phyloP scores from a whole-genome alignment of 1,140 invertebrate species.

The Temnothorax longispinosus region DNA sequence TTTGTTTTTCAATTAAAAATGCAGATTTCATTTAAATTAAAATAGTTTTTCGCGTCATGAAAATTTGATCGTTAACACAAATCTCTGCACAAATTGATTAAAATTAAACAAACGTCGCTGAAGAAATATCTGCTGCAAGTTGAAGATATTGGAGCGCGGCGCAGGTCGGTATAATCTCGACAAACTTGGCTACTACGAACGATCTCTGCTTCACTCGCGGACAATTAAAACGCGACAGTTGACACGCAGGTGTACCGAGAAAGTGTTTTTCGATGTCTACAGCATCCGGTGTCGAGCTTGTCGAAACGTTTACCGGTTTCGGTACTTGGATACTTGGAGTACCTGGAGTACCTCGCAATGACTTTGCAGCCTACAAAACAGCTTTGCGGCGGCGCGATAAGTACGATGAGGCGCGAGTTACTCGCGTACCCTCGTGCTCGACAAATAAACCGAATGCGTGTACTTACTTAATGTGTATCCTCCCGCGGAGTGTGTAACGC shows the following conservation, averaged over 20 bases:
- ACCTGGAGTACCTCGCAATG: constrained; percentile 6
- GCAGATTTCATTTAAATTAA: background rate
- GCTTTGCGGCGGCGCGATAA: background rate
- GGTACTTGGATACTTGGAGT: background rate
- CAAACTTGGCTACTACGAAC: background rate
- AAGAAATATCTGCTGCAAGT: background rate
- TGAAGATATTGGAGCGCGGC: background rate
- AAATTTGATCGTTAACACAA: background rate
- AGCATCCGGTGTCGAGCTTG: background rate
- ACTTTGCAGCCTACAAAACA: background rate
- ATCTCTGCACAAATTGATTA: background rate
- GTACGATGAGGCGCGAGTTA: constrained; percentile 7
- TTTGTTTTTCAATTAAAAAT: background rate
- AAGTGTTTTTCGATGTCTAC: background rate
- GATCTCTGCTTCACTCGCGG: background rate
- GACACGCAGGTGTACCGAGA: background rate
- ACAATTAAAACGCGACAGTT: constrained; percentile 18
- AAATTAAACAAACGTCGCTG: background rate
- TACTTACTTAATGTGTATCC: constrained; percentile 57
- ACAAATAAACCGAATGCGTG: constrained; percentile 35
- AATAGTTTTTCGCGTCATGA: background rate
- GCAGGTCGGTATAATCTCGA: background rate
- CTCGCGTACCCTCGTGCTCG: background rate
- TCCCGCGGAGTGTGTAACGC: constrained; percentile 53
- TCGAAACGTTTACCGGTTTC: constrained; percentile 18